Conservation (phyloP, 2,888 invertebrate genomes). For the Thecocarcelia acutangulata region DNA sequence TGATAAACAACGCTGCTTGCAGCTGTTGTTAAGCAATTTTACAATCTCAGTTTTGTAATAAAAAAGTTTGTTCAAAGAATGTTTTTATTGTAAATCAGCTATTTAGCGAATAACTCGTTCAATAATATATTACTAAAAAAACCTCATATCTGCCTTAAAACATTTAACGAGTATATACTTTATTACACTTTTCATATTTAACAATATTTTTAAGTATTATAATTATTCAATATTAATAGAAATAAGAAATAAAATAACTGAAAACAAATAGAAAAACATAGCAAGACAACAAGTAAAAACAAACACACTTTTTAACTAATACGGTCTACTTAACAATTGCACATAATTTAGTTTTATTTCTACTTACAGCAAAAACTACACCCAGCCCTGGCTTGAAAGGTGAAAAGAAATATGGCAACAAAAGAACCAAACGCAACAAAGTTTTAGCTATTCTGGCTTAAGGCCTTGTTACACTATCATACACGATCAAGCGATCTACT, state of each 20-base stretch:
- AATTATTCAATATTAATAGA: constrained; percentile 47
- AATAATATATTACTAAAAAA: no score
- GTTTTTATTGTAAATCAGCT: no score
- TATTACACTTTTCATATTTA: no score
- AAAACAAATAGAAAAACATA: constrained; percentile 44
- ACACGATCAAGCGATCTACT: no score
- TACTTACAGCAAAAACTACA: constrained; percentile 20
- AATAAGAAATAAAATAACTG: constrained; percentile 16
- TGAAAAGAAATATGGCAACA: neutral
- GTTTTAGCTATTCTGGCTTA: neutral
- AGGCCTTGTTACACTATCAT: no score
- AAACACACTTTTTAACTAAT: constrained; percentile 56
- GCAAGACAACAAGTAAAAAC: constrained; percentile 36
- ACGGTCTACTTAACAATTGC: constrained; percentile 67
- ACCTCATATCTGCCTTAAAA: no score
- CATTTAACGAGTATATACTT: no score
- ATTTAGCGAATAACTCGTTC: no score
- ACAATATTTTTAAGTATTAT: neutral
- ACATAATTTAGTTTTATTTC: constrained; percentile 44
- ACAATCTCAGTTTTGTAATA: no score
- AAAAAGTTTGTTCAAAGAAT: no score
- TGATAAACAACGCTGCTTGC: no score
- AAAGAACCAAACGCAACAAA: neutral
- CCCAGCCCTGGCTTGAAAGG: neutral
- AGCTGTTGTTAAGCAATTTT: no score